Base-by-base conservation (phyloP, 2,113 vertebrate genomes). In the Colossoma macropomum region DNA sequence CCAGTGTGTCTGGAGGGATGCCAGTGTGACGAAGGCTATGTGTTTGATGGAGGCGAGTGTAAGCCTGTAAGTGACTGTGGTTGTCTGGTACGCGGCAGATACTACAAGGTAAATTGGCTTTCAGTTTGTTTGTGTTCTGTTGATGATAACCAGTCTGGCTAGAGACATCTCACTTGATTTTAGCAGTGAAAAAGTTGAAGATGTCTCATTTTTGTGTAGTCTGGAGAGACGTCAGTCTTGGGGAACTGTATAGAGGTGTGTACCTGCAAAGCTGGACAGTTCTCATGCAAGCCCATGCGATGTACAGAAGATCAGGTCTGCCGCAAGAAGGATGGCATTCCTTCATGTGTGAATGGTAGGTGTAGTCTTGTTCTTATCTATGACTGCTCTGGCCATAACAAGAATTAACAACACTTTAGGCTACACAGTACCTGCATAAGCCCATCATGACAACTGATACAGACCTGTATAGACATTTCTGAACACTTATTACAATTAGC, bases 1-100 rank as follows among this genome's bases (percentile, higher is more conserved):
- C 84, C 89, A 16, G 32, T 4, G n/a, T 94, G 92, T 32, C 83
- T 89, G 4, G 93, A 95, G 87, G 94, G 93, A 41, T 93, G 91
- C 71, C 84, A 92, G 60, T 94, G 92, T 82, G 82, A 90, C 25
- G 59, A 81, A 1, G 92, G 91, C 15, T 90, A 89, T 62, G 86
- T 91, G 71, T 89, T 86, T 27, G 92, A 88, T 17, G 84, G 90
- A 4, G 86, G 79, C 0, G 45, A 77, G 15, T 94, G 90, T 30
- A 87, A 88, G 9, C 84, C 89, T n/a, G n/a, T 88, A 19, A 81
- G 84, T 0, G 72, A 77, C 27, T 93, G 89, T 80, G 88, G 91
- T 72, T 92, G 91, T 82, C 56, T 87, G 83, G 70, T 66, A 48
- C 59, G 85, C 1, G 88, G 89, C 54, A 85, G 16, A 1, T 92